Conservation (phyloP, 1,140 invertebrate species). For the Psilanteris sp. region DNA sequence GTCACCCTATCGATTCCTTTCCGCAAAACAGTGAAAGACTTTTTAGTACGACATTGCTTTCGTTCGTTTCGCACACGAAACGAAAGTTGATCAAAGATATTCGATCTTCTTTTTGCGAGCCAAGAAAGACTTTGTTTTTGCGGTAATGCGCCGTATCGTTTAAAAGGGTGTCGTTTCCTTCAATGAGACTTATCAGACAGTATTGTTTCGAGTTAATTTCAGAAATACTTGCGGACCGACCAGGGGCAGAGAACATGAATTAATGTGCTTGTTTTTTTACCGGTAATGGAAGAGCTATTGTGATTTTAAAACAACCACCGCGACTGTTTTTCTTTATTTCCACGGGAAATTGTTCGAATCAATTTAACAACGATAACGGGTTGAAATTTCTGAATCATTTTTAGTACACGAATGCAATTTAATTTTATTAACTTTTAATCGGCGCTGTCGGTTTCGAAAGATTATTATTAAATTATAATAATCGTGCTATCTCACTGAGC, state of each 20-base stretch:
- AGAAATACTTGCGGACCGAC: neutral
- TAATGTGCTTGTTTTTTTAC: slow-evolving; percentile 12
- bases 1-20: slow-evolving; percentile 75
- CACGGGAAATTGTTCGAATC: too few species aligned
- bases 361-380: too few species aligned
- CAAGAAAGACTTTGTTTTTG: slow-evolving; percentile 19
- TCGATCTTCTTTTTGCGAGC: slow-evolving; percentile 11
- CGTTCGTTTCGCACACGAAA: slow-evolving; percentile 27
- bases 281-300: too few species aligned
- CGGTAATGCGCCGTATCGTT: slow-evolving; percentile 5
- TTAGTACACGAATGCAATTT: too few species aligned
- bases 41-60: slow-evolving; percentile 26
- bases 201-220: slow-evolving; percentile 12
- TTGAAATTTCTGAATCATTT: too few species aligned
- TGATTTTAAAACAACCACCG: too few species aligned
- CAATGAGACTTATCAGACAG: slow-evolving; percentile 26
- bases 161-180: slow-evolving; percentile 15
- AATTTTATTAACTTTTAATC: too few species aligned
- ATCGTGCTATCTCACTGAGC: too few species aligned
- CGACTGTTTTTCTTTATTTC: too few species aligned
- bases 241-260: neutral
- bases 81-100: slow-evolving; percentile 39
- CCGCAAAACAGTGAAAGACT: slow-evolving; percentile 45
- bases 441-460: neutral
- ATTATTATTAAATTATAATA: neutral